Percentiles rank a stretch among this genome's conserved stretches.
These are phyloP conservation scores for Salarias fasciatus DNA, from an alignment of 2,797 vertebrate genomes.

Conservation along the genomic window DNA sequence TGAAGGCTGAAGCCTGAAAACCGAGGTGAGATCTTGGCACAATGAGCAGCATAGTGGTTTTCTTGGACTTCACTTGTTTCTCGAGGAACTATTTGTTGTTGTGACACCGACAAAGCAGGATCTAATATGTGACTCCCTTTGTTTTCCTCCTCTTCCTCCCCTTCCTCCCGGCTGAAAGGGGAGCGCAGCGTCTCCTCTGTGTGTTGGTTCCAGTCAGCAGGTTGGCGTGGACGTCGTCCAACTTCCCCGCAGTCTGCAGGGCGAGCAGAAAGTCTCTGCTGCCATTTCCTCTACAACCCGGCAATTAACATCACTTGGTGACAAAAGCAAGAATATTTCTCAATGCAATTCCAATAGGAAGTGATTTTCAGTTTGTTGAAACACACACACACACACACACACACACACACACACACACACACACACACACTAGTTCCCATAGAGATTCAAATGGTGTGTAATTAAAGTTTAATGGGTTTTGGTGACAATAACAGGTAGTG, in stretches of 20 bases:
- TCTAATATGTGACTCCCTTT: constrained; percentile 40
- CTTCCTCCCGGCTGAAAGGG: constrained; percentile 33
- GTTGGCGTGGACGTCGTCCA: constrained; percentile 70
- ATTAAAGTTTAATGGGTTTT: constrained; percentile 73
- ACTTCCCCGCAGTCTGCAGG: constrained; percentile 62
- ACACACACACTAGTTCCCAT: constrained; percentile 32
- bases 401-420: constrained; percentile 21
- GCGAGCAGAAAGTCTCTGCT: constrained; percentile 72
- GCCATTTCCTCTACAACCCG: constrained; percentile 67
- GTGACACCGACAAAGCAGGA: constrained; percentile 44
- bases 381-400: constrained; percentile 39
- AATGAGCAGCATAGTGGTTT: constrained; percentile 8
- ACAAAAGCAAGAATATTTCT: constrained; percentile 71
- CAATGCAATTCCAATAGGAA: constrained; percentile 61
- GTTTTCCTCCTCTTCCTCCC: constrained; percentile 38
- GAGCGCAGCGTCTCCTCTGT: constrained; percentile 50
- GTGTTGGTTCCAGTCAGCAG: constrained; percentile 70
- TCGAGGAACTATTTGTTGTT: constrained; percentile 29
- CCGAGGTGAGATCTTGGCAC: not conserved
- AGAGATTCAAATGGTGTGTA: constrained; percentile 65
- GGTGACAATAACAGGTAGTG: constrained; percentile 59
- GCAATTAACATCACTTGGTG: constrained; percentile 71
- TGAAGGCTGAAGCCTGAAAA: not conserved
- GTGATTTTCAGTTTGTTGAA: constrained; percentile 64
- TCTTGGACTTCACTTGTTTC: constrained; percentile 29